phyloP scores from a whole-genome alignment of 2,113 vertebrate genomes.

The Vulpes lagopus region DNA sequence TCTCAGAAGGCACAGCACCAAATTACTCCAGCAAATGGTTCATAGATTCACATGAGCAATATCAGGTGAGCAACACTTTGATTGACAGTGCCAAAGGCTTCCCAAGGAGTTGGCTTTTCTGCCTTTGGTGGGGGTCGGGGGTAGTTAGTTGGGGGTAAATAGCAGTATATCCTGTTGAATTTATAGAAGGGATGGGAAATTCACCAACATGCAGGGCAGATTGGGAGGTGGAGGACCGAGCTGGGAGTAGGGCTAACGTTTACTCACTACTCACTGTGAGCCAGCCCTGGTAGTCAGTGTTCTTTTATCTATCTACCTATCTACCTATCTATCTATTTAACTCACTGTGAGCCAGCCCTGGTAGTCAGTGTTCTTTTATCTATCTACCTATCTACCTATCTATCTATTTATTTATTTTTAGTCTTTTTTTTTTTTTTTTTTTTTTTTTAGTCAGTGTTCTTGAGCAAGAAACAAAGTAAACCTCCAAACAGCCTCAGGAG shows the following conservation, averaged over 20 bases:
- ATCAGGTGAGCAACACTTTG: not conserved
- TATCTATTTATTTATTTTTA: no score
- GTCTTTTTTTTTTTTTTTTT: no score
- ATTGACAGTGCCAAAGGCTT: not conserved
- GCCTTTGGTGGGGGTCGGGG: not conserved
- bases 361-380: not conserved
- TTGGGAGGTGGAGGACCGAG: not conserved
- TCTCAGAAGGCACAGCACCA: not conserved
- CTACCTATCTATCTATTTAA: no score
- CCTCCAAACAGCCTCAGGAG: not conserved
- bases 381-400: no score
- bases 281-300: not conserved
- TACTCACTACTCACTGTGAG: not conserved
- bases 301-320: no score
- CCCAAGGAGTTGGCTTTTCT: not conserved
- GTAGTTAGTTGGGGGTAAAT: not conserved
- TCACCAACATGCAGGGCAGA: not conserved
- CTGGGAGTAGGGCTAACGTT: not conserved
- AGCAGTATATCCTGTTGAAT: not conserved
- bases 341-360: not conserved
- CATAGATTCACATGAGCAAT: not conserved
- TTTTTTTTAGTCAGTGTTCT: no score
- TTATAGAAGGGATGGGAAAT: not conserved
- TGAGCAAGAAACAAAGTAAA: not conserved
- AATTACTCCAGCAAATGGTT: constrained; percentile 20